phyloP scores from a whole-genome alignment of 2,797 vertebrate genomes.

The Xenops minutus region DNA sequence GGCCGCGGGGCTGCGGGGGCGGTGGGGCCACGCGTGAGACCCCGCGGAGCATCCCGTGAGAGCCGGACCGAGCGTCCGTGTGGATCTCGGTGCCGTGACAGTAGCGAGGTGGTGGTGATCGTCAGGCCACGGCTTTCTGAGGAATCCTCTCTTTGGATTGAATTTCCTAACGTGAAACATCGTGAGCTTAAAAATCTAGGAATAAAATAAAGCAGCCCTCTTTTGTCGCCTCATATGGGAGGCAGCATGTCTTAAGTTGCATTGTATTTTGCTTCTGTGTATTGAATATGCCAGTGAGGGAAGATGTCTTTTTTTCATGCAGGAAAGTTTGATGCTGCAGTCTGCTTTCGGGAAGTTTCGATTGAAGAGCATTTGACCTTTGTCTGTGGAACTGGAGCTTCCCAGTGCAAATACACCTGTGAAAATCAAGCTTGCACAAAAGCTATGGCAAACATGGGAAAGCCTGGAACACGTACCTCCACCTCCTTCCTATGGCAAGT shows the following conservation, averaged over 20 bases:
- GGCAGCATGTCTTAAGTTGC: neutral
- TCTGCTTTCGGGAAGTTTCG: neutral
- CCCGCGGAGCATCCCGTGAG: neutral
- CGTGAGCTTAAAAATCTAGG: neutral
- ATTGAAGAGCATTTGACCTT: neutral
- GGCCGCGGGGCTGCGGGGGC: neutral
- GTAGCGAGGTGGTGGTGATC: neutral
- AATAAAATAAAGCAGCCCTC: neutral
- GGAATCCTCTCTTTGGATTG: neutral
- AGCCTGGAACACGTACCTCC: neutral
- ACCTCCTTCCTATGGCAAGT: neutral
- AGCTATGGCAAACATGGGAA: rapidly evolving
- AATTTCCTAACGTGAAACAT: rapidly evolving
- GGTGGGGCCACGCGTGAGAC: neutral
- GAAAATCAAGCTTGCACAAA: neutral
- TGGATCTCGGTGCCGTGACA: neutral
- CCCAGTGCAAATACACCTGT: neutral
- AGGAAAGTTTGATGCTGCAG: neutral
- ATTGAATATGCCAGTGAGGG: neutral
- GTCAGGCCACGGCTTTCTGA: rapidly evolving
- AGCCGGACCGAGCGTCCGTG: neutral
- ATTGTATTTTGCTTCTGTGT: neutral
- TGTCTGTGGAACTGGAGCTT: neutral
- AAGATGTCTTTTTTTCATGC: neutral
- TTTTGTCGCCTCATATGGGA: neutral